Evolutionary conservation across 1,140 invertebrate species (phyloP), one percentile per base, ranked within the genome.

Genomic region (Stegodyphus mimosarum): DNA sequence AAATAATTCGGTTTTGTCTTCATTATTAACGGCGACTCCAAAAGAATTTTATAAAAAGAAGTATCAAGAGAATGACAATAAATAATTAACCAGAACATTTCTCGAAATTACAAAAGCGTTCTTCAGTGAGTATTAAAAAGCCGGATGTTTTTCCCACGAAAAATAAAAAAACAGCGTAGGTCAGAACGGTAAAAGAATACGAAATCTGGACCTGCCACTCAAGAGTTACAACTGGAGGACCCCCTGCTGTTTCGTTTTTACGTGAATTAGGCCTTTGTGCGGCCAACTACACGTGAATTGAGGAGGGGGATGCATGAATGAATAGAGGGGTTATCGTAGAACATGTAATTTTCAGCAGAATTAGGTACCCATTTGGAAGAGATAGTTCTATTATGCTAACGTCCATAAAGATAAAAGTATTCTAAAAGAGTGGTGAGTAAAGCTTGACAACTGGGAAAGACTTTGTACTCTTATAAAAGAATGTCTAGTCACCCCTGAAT

Each of bases 321-420:
- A 6, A 66, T 50, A n/a, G 13, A 51, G 63, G 13, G 48, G 55
- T 33, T 50, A 64, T 77, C 17, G n/a, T 53, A 18, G 74, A 77
- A 77, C 74, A 66, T 77, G 74, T 66, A 77, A 77, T 77, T 77
- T 77, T 77, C 66, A 55, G 74, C 5, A n/a, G 74, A 77, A 77
- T 77, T 77, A 77, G 48, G 55, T 77, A n/a, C 51, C 74, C 48
- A n/a, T 17, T 33, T 0, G 17, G 60, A 66, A 77, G 13, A 77
- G 63, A 66, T 64, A 66, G 53, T 77, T 77, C 74, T 77, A 66
- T 77, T 77, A 77, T 33, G 33, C 33, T 33, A 33, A 9, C 51
- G 63, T 17, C 18, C 55, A 9, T 15, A 15, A 6, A 9, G 53
- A 51, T 17, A 17, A 66, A 75, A 77, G 33, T 60, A 60, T 60